A percentile compares a stretch with the other conserved stretches of the same genome.
Evolutionary conservation across 2,113 vertebrate genomes (phyloP).

Genomic region (Alligator sinensis): DNA sequence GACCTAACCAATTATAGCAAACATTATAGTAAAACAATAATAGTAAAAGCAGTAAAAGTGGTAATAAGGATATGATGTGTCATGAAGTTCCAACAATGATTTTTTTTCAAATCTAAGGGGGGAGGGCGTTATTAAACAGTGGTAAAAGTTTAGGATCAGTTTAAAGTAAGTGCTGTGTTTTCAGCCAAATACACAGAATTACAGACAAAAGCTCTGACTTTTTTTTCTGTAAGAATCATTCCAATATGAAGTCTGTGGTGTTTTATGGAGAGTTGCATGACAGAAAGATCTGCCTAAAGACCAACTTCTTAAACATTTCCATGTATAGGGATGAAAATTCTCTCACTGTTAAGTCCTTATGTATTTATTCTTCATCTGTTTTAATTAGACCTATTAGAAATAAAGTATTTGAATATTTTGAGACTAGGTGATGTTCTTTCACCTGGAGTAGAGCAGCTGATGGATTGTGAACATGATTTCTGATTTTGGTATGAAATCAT

Average conservation of each 20-base stretch:
- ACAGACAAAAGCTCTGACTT: not conserved
- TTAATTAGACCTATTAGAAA: slow-evolving; percentile 27
- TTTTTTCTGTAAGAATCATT: not conserved
- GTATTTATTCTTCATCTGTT: slow-evolving; percentile 16
- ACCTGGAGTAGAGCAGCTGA: slow-evolving; percentile 28
- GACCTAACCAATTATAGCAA: not conserved
- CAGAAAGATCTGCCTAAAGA: not conserved
- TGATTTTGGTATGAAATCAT: slow-evolving; percentile 45
- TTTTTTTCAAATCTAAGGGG: not conserved
- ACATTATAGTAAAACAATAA: not conserved
- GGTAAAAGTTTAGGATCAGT: not conserved
- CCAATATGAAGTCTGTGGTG: not conserved
- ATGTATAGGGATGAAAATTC: not conserved
- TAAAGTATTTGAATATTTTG: slow-evolving; percentile 28
- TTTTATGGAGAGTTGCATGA: not conserved
- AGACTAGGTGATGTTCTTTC: slow-evolving; percentile 22
- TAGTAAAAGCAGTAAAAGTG: no score
- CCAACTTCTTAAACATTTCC: not conserved
- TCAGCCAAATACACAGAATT: not conserved
- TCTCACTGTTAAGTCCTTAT: not conserved
- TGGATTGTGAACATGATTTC: slow-evolving; percentile 20
- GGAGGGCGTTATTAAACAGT: not conserved
- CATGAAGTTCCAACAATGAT: not conserved
- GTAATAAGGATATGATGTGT: no score
- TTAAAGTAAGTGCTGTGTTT: not conserved